Evolutionary conservation across 2,113 vertebrate genomes (phyloP).

Genomic region (Macquaria australasica): DNA sequence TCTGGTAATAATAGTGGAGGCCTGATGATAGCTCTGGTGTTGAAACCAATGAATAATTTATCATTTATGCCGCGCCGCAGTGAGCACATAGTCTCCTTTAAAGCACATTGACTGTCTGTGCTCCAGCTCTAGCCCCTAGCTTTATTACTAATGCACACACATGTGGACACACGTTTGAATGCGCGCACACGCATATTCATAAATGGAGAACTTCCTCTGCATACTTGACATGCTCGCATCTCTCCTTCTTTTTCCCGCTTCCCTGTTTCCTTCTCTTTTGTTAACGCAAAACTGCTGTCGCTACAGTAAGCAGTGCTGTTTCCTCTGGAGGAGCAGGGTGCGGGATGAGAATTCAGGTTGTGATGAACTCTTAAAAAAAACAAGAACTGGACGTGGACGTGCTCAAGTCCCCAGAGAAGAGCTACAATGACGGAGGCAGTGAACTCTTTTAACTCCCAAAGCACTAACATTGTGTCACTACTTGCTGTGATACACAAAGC

Average conservation of each 20-base stretch:
- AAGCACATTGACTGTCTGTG: conserved; percentile 67
- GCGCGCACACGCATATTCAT: not conserved
- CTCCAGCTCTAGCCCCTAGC: conserved; percentile 55
- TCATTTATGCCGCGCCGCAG: conserved; percentile 64
- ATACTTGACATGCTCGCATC: conserved; percentile 38
- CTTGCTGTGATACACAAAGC: conserved; percentile 44
- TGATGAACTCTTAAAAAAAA: conserved; percentile 29
- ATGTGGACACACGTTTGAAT: conserved; percentile 5
- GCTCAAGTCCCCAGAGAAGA: conserved; percentile 42
- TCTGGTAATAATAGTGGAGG: conserved; percentile 54
- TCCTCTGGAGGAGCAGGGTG: conserved; percentile 14
- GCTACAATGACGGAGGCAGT: conserved; percentile 34
- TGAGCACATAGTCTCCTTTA: conserved; percentile 68
- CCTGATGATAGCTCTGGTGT: conserved; percentile 70
- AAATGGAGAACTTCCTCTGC: conserved; percentile 20
- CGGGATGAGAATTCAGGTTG: conserved; percentile 26
- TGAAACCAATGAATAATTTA: conserved; percentile 81
- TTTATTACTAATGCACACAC: conserved; percentile 57
- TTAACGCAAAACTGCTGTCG: conserved; percentile 49
- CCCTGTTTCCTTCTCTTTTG: conserved; percentile 54
- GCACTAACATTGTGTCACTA: conserved; percentile 41
- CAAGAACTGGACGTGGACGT: conserved; percentile 14
- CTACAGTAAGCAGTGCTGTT: conserved; percentile 12
- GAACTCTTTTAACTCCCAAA: conserved; percentile 47
- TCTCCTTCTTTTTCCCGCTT: conserved; percentile 1